Percentiles rank a stretch among this genome's conserved stretches.
Conservation (phyloP, 1,140 invertebrate species). For the Macrobrachium nipponense region DNA sequence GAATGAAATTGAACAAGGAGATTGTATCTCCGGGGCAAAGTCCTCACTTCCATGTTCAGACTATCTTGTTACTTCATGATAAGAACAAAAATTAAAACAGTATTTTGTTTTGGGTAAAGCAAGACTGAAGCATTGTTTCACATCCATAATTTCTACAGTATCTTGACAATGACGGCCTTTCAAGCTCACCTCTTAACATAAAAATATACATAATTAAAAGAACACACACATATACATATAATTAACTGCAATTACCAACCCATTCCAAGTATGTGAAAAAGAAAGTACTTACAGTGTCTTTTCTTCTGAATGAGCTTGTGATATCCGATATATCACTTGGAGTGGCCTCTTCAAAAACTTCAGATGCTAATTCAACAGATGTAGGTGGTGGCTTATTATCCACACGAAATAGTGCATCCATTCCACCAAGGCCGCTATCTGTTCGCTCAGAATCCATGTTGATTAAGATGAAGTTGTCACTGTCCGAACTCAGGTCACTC, state of each 20-base stretch:
- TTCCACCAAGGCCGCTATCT: constrained; percentile 57
- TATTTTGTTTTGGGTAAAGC: too few relatives aligned
- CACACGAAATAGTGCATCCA: constrained; percentile 57
- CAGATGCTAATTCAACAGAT: constrained; percentile 83
- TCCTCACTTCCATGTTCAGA: too few relatives aligned
- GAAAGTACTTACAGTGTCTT: constrained; percentile 76
- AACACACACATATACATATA: constrained; percentile 34
- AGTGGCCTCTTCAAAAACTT: constrained; percentile 82
- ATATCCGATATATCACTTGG: constrained; percentile 84
- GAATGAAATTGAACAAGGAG: too few relatives aligned
- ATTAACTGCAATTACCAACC: background rate
- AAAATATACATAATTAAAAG: too few relatives aligned
- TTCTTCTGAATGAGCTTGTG: constrained; percentile 81
- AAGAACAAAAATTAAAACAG: too few relatives aligned
- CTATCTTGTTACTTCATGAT: too few relatives aligned
- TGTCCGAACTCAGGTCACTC: constrained; percentile 70
- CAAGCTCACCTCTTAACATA: too few relatives aligned
- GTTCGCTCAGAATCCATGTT: constrained; percentile 66
- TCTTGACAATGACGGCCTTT: too few relatives aligned
- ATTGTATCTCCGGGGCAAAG: too few relatives aligned
- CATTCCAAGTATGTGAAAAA: background rate
- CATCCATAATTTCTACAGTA: too few relatives aligned
- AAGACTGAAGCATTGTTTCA: too few relatives aligned
- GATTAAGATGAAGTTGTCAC: constrained; percentile 70
- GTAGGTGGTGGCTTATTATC: constrained; percentile 57